A percentile compares a stretch with the other conserved stretches of the same genome.
phyloP scores from a whole-genome alignment of 2,113 vertebrate genomes.

The Mus pahari region DNA sequence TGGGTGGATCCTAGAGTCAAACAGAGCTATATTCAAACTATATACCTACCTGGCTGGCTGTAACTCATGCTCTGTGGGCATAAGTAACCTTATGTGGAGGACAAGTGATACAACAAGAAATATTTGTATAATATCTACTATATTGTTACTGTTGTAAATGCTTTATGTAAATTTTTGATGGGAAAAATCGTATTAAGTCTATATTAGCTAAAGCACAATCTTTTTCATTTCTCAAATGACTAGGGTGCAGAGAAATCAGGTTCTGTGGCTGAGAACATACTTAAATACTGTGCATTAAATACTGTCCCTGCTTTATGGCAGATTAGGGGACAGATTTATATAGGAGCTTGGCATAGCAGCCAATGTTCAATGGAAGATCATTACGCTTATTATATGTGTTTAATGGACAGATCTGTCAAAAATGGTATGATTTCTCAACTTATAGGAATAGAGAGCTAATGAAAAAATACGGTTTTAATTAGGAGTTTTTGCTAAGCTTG shows the following conservation, averaged over 20 bases:
- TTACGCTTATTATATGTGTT: background rate
- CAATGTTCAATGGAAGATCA: background rate
- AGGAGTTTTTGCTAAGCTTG: background rate
- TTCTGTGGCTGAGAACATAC: background rate
- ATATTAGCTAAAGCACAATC: background rate
- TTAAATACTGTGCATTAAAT: no score
- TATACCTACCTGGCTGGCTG: background rate
- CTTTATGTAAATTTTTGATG: background rate
- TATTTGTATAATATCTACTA: background rate
- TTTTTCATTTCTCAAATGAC: conserved; percentile 21
- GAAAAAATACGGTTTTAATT: background rate
- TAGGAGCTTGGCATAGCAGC: background rate
- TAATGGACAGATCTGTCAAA: background rate
- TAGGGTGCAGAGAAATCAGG: background rate
- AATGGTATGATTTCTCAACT: background rate
- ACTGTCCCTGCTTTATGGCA: background rate
- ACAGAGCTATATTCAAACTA: background rate
- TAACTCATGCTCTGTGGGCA: background rate
- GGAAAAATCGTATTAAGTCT: background rate
- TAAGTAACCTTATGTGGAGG: background rate
- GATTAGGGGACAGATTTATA: background rate
- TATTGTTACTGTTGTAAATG: background rate
- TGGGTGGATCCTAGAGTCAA: background rate
- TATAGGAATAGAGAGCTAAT: background rate
- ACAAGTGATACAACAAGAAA: background rate